A percentile compares a stretch with the other conserved stretches of the same genome.
Conservation (phyloP, 2,113 vertebrate genomes). For the Eclectus roratus region DNA sequence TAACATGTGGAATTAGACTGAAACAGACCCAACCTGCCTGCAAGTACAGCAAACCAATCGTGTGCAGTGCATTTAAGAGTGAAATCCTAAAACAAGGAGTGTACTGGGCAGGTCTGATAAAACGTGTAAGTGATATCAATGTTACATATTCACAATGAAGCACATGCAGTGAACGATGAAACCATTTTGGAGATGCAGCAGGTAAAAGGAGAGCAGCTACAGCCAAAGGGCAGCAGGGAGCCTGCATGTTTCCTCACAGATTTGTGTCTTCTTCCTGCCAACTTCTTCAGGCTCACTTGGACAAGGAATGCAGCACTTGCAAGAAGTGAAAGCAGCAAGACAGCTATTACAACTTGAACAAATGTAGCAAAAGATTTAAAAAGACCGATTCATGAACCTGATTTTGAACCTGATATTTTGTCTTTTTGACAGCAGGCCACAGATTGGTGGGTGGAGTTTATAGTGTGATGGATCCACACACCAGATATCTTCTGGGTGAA, state of each 20-base stretch:
- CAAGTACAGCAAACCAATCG: neutral
- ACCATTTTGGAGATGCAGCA: neutral
- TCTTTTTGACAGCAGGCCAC: neutral
- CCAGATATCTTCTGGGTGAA: neutral
- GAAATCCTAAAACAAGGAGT: neutral
- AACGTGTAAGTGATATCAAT: neutral
- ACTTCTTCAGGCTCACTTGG: neutral
- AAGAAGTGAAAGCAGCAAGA: neutral
- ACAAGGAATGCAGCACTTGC: neutral
- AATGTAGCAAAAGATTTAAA: neutral
- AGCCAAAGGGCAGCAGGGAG: neutral
- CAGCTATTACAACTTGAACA: neutral
- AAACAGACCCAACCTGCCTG: neutral
- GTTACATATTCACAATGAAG: neutral
- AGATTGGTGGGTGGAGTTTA: neutral
- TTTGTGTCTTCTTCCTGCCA: neutral
- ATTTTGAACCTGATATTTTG: neutral
- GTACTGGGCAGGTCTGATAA: neutral
- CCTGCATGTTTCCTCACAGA: neutral
- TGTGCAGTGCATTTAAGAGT: neutral
- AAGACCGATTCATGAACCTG: neutral
- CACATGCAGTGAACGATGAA: neutral
- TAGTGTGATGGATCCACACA: neutral
- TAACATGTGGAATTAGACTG: neutral
- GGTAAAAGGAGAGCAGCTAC: neutral